Conservation (phyloP, 1,140 invertebrate genomes). For the Drosophila setifemur region DNA sequence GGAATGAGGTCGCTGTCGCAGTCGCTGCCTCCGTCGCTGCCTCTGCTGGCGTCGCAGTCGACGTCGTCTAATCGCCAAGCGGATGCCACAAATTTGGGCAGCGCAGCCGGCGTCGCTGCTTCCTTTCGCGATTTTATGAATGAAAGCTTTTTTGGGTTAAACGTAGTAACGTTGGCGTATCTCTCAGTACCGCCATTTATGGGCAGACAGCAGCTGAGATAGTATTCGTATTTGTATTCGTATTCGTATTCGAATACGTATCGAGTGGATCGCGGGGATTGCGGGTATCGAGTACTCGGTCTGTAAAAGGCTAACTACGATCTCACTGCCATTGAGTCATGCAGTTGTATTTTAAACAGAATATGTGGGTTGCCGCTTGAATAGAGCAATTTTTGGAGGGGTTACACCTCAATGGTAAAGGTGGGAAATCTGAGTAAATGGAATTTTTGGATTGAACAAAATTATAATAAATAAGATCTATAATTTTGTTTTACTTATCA, state of each 20-base stretch:
- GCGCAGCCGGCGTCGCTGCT: constrained; percentile 39
- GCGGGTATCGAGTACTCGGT: constrained; percentile 9
- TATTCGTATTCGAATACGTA: constrained; percentile 40
- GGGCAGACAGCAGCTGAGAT: constrained; percentile 68
- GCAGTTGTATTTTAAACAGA: neutral
- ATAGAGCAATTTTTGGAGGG: too few relatives aligned
- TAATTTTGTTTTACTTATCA: too few relatives aligned
- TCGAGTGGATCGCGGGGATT: constrained; percentile 4
- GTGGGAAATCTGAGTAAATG: too few relatives aligned
- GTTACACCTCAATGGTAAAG: too few relatives aligned
- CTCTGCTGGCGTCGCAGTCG: neutral
- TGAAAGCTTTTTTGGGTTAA: constrained; percentile 53
- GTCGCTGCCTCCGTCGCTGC: constrained; percentile 5
- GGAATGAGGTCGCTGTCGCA: constrained; percentile 28
- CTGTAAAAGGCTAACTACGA: constrained; percentile 44
- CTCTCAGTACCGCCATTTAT: constrained; percentile 59
- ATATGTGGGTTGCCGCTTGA: too few relatives aligned
- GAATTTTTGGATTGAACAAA: too few relatives aligned
- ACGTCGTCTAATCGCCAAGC: neutral
- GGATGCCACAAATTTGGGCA: neutral
- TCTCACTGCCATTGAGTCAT: constrained; percentile 32
- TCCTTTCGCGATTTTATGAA: constrained; percentile 77
- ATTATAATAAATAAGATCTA: too few relatives aligned
- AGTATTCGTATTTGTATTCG: too few relatives aligned
- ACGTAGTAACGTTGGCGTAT: constrained; percentile 53